phyloP scores from a whole-genome alignment of 1,140 invertebrate species.

The Rhyzopertha dominica region DNA sequence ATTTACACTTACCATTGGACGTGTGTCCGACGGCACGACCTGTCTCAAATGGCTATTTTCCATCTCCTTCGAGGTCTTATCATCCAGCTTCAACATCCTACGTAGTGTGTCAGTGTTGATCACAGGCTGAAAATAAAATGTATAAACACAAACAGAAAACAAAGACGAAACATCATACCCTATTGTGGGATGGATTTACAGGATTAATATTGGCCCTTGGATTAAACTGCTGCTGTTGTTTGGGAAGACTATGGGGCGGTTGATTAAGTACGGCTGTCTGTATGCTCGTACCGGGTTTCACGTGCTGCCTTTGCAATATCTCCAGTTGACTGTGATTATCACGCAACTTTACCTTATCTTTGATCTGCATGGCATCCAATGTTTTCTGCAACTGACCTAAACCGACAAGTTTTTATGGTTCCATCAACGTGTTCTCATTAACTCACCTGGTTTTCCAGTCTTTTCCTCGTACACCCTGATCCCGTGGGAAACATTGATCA shows the following conservation, averaged over 20 bases:
- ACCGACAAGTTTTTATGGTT: not conserved
- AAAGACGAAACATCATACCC: too few species aligned
- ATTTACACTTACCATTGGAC: too few species aligned
- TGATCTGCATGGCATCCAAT: constrained; percentile 4
- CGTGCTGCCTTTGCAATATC: not conserved
- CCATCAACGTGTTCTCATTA: constrained; percentile 2
- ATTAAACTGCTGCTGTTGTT: too few species aligned
- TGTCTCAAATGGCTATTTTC: too few species aligned
- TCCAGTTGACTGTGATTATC: not conserved
- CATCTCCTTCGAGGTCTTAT: too few species aligned
- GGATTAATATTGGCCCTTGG: too few species aligned
- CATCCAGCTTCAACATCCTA: too few species aligned
- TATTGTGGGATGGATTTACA: too few species aligned
- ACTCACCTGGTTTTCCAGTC: constrained; percentile 32
- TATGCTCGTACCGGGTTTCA: not conserved
- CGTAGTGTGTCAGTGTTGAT: too few species aligned
- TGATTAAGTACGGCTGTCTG: not conserved
- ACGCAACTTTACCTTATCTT: not conserved
- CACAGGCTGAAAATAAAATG: too few species aligned
- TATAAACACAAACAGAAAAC: too few species aligned
- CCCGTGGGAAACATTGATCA: constrained; percentile 60
- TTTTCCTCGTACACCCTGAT: constrained; percentile 46
- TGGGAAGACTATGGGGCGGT: constrained; percentile 2
- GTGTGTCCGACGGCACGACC: too few species aligned
- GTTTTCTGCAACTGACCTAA: not conserved